A percentile compares a stretch with the other conserved stretches of the same genome.
Evolutionary conservation across 1,140 invertebrate genomes (phyloP).

Genomic region (Trichomalopsis sarcophagae): DNA sequence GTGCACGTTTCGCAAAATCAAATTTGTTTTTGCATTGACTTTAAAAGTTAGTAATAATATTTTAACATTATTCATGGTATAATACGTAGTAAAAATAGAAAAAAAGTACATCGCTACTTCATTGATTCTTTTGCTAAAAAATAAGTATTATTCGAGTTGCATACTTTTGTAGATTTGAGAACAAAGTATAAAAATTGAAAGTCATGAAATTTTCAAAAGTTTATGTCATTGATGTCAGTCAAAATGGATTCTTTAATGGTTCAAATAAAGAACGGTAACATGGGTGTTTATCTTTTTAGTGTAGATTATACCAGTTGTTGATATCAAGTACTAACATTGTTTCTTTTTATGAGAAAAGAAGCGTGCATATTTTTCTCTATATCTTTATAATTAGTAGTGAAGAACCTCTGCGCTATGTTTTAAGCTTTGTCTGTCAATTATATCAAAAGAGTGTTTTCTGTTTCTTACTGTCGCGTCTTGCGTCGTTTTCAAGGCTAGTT

Average conservation of each 20-base stretch:
- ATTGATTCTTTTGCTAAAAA: not conserved
- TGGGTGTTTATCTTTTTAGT: too few species aligned
- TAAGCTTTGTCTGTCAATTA: constrained; percentile 43
- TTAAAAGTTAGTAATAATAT: not conserved
- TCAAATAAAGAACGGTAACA: too few species aligned
- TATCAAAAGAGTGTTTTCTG: not conserved
- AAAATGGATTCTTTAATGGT: too few species aligned
- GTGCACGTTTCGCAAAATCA: not conserved
- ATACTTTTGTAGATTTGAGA: not conserved
- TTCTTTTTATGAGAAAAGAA: not conserved
- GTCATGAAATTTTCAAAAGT: too few species aligned
- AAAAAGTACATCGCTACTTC: too few species aligned
- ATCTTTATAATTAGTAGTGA: not conserved
- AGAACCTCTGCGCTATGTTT: not conserved
- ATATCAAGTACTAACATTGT: too few species aligned
- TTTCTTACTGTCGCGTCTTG: not conserved
- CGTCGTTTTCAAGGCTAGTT: constrained; percentile 11
- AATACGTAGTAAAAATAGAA: too few species aligned
- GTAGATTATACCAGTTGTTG: too few species aligned
- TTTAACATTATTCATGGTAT: too few species aligned
- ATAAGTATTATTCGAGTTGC: not conserved
- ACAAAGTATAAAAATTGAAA: not conserved
- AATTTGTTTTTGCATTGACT: not conserved
- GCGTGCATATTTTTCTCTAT: not conserved
- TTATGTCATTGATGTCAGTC: too few species aligned